Evolutionary conservation across 1,140 invertebrate genomes (phyloP), one percentile per base, ranked within the genome.

Genomic region (Lordiphosa mommai): DNA sequence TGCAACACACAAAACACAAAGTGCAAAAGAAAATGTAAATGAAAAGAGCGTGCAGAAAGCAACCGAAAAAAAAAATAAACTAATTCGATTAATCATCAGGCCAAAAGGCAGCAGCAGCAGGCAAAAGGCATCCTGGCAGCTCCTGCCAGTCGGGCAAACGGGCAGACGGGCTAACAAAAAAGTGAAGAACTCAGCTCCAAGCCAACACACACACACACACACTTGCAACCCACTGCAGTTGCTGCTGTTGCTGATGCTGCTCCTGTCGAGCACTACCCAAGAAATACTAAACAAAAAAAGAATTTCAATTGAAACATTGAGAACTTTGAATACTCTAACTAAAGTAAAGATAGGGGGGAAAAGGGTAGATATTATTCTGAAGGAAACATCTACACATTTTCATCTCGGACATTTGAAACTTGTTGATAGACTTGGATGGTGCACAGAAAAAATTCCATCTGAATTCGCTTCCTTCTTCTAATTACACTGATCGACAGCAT

Each of bases 21-120:
- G 66, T 68, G 76, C 61, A 67, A 80, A 82, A 82, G 76, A 82
- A 82, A 84, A 82, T 82, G 76, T 82, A 82, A 82, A 82, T 82
- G 76, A 84, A 82, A 76, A 55, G 63, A 52, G 37, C 38, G 49
- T 57, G 40, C 17, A 46, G 58, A 27, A 55, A 44, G 53, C 51
- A 41, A 57, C 30, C 9, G n/a, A 64, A 67, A 56, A 56, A 68
- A 79, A 80, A 61, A 57, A 71, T 66, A 69, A 82, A 82, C 77
- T 82, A 82, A 82, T 82, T 82, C 77, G 77, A 82, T 82, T 82
- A 82, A 82, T 82, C 77, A 82, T 82, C 77, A 77, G 77, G 59
- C 73, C 48, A 58, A 79, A 58, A 72, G 55, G 72, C 61, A 67
- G 41, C 32, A 46, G 34, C 14, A 27, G 33, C 51, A 33, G 43